Base-by-base conservation (phyloP, 2,113 vertebrate genomes). In the Plecotus auritus region DNA sequence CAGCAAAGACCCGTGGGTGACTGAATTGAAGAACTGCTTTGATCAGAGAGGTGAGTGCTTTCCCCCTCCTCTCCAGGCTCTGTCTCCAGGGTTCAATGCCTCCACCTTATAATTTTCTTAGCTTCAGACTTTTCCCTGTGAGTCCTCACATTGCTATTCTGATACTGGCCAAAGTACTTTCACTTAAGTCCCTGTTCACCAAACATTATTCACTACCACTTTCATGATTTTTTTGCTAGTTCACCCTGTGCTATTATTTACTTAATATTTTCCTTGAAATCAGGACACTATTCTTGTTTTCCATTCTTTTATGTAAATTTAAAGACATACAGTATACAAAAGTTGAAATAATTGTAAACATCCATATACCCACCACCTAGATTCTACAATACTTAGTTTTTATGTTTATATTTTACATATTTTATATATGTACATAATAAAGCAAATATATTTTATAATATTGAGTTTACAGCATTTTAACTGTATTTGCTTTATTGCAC, bases 181-280 rank as follows among this genome's bases (percentile, higher is more conserved):
- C 37, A 40, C 45, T 61, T n/a, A 9, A 90, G 35, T 40, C 20
- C 10, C 35, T 35, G 3, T 82, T 82, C 49, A 17, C 74, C 37
- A 51, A 32, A 9, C 28, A 30, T 85, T 26, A 17, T 64, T 74
- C 42, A 67, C 42, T 14, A 49, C n/a, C 26, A 64, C 23, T 64
- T 85, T 64, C 32, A 26, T 56, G 45, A 66, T 42, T 76, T 80
- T 80, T 88, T 47, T 69, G 40, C 49, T 56, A 74, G 1, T 85
- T 84, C 66, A 37, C 73, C 74, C 40, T 67, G 67, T 69, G 47
- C 37, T 82, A 37, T 73, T 37, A 70, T 78, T 94, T 78, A 66
- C 32, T 94, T 89, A 81, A 45, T 84, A 64, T 92, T 95, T 76
- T 90, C 76, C 61, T 93, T 83, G 67, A 92, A 84, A 74, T 54